Base-by-base conservation (phyloP, 2,888 invertebrate genomes). In the Pantelozetes paolii region DNA sequence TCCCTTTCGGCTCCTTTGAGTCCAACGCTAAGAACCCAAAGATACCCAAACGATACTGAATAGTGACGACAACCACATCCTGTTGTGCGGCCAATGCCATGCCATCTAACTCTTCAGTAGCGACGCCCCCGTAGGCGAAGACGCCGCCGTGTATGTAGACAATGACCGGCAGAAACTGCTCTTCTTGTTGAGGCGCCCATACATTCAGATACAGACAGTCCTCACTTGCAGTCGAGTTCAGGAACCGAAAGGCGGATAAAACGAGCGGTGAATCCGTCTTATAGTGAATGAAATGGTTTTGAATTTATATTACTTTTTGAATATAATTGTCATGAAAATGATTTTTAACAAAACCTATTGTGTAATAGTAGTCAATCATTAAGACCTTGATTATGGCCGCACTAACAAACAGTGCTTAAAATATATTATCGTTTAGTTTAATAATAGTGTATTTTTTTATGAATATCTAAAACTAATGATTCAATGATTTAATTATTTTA, bases 81-180 rank as follows among this genome's bases (percentile, higher is more conserved):
- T 94, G 93, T 83, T 94, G 94, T 0, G 89, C 89, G 0, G 94
- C 92, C 81, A 94, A 81, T 80, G 92, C 88, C 79, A 94, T 94
- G 0, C 88, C 94, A 6, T 92, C 92, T 82, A 94, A 94, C 15
- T 67, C 67, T 42, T 67, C 67, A 54, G 89, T 85, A 82, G 95
- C 94, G 0, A 93, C 94, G 0, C 95, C 91, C 0, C 96, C 96
- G 70, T 89, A 89, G 26, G 88, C 86, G 82, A 94, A 96, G 81
- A 95, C 93, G 0, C 96, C 96, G 0, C 94, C 96, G 81, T 96
- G 96, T 78, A 96, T 93, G 83, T 95, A 94, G 70, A 96, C 87
- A 90, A 96, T 91, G 0, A 96, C 94, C 0, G 96, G 91, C 42
- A 67, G 42, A 15, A 42, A 42, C 67, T 67, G 42, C 0, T 67